Evolutionary conservation across 2,888 invertebrate species (phyloP).

Genomic region (Tipula confusa): DNA sequence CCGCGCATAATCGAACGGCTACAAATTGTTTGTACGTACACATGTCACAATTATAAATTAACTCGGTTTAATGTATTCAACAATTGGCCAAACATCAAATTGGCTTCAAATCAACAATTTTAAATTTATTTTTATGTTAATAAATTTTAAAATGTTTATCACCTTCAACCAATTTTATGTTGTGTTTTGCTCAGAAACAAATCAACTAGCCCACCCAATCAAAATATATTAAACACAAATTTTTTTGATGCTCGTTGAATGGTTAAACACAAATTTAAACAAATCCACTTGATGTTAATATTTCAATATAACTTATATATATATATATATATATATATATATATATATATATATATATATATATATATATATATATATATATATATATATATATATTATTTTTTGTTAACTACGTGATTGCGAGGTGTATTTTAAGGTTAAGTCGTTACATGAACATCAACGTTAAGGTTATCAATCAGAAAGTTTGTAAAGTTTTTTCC

Average conservation of each 20-base stretch:
- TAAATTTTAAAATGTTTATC: neutral
- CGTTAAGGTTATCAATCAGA: constrained; percentile 25
- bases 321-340: too few species aligned
- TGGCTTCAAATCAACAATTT: neutral
- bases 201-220: neutral
- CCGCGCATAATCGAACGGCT: neutral
- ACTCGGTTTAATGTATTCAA: neutral
- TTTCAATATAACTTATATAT: neutral
- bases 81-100: neutral
- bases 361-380: too few species aligned
- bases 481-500: neutral
- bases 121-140: neutral
- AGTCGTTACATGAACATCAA: constrained; percentile 12
- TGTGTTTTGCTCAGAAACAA: neutral
- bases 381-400: neutral
- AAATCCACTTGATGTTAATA: neutral
- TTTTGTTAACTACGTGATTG: neutral
- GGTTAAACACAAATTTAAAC: constrained; percentile 12
- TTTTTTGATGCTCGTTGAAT: neutral
- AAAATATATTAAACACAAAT: neutral
- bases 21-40: neutral
- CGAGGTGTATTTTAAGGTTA: neutral
- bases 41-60: constrained; percentile 20
- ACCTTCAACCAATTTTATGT: neutral
- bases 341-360: too few species aligned